phyloP scores from a whole-genome alignment of 2,888 invertebrate species.

The Rotaria sp. region DNA sequence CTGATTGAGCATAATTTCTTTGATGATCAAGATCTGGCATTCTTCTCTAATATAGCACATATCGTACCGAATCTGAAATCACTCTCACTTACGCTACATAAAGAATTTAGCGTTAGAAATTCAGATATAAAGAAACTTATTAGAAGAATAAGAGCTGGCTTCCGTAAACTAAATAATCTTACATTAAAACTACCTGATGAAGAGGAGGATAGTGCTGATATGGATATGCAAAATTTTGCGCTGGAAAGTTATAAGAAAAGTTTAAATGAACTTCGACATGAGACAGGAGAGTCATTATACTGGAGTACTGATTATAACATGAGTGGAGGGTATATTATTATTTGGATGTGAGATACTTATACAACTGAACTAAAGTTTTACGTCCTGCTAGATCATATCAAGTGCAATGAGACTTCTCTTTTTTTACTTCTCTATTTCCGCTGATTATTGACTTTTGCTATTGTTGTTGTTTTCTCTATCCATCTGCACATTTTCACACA shows the following conservation, averaged over 20 bases:
- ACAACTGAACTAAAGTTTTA: background rate
- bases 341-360: conserved; percentile 6
- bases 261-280: background rate
- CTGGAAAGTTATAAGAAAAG: background rate
- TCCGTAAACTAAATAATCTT: background rate
- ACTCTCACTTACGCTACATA: conserved; percentile 6
- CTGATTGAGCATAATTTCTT: background rate
- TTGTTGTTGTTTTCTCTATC: background rate
- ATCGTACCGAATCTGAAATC: background rate
- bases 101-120: background rate
- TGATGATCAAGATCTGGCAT: background rate
- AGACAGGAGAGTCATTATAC: background rate
- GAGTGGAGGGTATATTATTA: background rate
- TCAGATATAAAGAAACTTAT: background rate
- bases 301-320: background rate
- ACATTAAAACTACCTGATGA: background rate
- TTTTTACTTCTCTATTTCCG: background rate
- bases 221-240: background rate
- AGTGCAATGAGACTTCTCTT: background rate
- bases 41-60: background rate
- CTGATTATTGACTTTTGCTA: background rate
- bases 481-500: background rate
- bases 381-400: background rate
- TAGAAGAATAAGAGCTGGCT: background rate
- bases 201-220: background rate